A percentile compares a stretch with the other conserved stretches of the same genome.
Evolutionary conservation across 2,113 vertebrate species (phyloP).

Genomic region (Platichthys stellatus): DNA sequence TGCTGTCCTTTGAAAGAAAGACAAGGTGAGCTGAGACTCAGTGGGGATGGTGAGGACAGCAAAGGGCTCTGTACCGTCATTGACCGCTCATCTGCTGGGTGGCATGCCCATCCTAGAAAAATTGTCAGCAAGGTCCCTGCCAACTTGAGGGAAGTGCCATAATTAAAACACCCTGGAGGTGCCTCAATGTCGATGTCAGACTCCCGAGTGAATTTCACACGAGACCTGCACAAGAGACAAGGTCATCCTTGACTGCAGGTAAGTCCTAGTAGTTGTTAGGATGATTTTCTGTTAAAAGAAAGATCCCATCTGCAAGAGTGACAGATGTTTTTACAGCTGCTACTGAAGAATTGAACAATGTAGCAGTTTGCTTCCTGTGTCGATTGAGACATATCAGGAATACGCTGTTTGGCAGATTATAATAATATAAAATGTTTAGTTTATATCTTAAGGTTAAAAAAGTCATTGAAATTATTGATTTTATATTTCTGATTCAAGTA

Average conservation of each 20-base stretch:
- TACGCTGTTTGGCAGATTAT: too few species aligned
- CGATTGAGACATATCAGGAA: background rate
- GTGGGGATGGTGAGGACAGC: background rate
- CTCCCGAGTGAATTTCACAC: constrained; percentile 13
- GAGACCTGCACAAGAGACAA: constrained; percentile 36
- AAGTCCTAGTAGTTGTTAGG: constrained; percentile 17
- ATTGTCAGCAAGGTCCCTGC: constrained; percentile 13
- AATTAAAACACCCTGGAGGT: constrained; percentile 15
- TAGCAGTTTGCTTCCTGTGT: background rate
- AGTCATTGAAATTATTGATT: too few species aligned
- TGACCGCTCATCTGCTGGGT: constrained; percentile 12
- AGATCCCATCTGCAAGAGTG: constrained; percentile 25
- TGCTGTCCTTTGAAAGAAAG: constrained; percentile 9
- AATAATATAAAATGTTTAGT: too few species aligned
- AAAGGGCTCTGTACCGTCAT: background rate
- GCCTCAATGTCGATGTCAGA: background rate
- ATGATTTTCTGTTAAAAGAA: constrained; percentile 10
- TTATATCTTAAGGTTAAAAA: too few species aligned
- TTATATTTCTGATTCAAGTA: too few species aligned
- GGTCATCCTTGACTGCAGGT: constrained; percentile 48
- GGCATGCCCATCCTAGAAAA: constrained; percentile 7
- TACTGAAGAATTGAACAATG: background rate
- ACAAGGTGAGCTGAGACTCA: constrained; percentile 3
- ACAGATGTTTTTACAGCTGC: constrained; percentile 41
- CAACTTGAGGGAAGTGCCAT: constrained; percentile 21